Conservation (phyloP, 2,113 vertebrate species). For the Perca flavescens region DNA sequence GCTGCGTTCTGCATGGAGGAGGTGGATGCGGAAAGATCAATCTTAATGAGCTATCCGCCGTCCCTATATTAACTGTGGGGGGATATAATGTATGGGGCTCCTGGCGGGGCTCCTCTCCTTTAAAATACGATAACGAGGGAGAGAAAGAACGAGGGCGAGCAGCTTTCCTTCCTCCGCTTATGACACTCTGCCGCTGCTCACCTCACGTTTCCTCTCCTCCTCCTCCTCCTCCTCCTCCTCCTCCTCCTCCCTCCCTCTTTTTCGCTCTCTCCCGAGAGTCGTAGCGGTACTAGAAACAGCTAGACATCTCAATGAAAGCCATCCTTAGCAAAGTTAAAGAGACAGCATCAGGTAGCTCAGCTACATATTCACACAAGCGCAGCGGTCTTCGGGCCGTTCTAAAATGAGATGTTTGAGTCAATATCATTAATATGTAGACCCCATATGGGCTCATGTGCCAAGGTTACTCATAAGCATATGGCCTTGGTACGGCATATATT, state of each 20-base stretch:
- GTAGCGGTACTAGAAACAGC: conserved; percentile 44
- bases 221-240: background rate
- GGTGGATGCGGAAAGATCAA: conserved; percentile 81
- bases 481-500: conserved; percentile 18
- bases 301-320: conserved; percentile 70
- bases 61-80: conserved; percentile 81
- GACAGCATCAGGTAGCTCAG: conserved; percentile 29
- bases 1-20: conserved; percentile 71
- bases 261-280: conserved; percentile 33
- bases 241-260: background rate
- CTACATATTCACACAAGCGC: background rate
- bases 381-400: background rate
- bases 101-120: conserved; percentile 73
- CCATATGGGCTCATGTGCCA: conserved; percentile 10
- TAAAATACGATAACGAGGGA: conserved; percentile 82
- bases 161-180: conserved; percentile 42
- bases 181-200: conserved; percentile 44
- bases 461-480: conserved; percentile 48
- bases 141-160: conserved; percentile 62
- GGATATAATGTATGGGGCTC: conserved; percentile 74
- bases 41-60: conserved; percentile 86
- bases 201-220: conserved; percentile 44
- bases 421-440: conserved; percentile 46
- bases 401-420: conserved; percentile 59
- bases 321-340: conserved; percentile 63